phyloP scores from a whole-genome alignment of 2,888 invertebrate genomes.

The Malachius bipustulatus region DNA sequence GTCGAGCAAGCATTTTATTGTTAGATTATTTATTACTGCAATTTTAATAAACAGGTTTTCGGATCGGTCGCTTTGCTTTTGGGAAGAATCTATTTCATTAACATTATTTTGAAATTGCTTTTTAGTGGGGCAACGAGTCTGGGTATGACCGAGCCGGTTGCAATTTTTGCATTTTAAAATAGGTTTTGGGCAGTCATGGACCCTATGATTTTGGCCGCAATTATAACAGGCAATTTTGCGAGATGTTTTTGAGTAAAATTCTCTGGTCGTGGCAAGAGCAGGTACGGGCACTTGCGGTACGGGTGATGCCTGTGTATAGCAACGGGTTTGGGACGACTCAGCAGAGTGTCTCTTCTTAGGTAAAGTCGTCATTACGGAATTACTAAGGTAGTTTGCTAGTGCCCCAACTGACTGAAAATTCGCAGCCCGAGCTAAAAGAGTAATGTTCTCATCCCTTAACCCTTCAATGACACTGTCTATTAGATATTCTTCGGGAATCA shows the following conservation, averaged over 20 bases:
- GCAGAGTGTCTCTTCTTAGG: too few relatives aligned
- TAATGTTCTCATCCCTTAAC: neutral
- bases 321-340: neutral
- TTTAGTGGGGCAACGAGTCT: too few relatives aligned
- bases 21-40: neutral
- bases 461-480: conserved; percentile 2
- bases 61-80: neutral
- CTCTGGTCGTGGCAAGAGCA: neutral
- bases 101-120: neutral
- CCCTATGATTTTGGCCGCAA: neutral
- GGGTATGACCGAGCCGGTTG: neutral
- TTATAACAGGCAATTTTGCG: neutral
- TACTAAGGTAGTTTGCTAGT: neutral
- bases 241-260: neutral
- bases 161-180: neutral
- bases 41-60: neutral
- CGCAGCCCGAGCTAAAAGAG: neutral
- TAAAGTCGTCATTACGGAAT: too few relatives aligned
- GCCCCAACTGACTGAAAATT: neutral
- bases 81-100: neutral
- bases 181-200: neutral
- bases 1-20: neutral
- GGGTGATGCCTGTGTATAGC: neutral
- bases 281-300: neutral
- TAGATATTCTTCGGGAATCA: neutral